A percentile compares a stretch with the other conserved stretches of the same genome.
phyloP scores from a whole-genome alignment of 2,797 vertebrate species.

The Phrynocephalus forsythii region DNA sequence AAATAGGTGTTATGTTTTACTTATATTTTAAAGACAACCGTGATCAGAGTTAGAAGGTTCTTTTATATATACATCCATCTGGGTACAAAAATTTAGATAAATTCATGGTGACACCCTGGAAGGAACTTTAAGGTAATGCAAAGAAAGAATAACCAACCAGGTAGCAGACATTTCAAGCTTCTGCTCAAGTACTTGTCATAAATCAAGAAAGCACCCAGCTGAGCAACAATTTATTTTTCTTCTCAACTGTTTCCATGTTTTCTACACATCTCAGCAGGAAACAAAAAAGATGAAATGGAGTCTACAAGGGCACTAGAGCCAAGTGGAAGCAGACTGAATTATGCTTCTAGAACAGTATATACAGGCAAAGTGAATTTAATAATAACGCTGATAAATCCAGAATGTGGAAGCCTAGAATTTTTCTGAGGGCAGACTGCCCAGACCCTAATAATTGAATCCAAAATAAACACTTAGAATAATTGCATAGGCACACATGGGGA shows the following conservation, averaged over 20 bases:
- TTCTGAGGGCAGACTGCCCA: background rate
- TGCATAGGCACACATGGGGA: background rate
- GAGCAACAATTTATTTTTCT: conserved; percentile 23
- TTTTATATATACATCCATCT: too few species aligned
- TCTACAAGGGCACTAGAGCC: background rate
- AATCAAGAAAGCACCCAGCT: conserved; percentile 14
- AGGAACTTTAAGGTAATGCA: background rate
- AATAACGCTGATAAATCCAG: conserved; percentile 5
- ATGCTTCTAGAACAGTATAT: conserved; percentile 18
- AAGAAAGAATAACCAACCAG: conserved; percentile 19
- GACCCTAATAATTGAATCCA: background rate
- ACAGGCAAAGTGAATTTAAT: conserved; percentile 11
- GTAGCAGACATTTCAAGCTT: background rate
- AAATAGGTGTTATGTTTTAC: background rate
- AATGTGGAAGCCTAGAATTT: background rate
- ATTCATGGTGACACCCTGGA: too few species aligned
- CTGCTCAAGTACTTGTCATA: conserved; percentile 1
- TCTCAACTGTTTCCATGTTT: conserved; percentile 19
- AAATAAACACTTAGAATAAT: background rate
- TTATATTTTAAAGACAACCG: conserved; percentile 1
- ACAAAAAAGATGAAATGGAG: conserved; percentile 24
- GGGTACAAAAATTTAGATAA: too few species aligned
- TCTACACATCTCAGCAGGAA: conserved; percentile 28
- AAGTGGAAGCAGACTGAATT: background rate
- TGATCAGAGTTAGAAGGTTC: background rate